A percentile compares a stretch with the other conserved stretches of the same genome.
Evolutionary conservation across 1,140 invertebrate species (phyloP).

Genomic region (Tenebrio molitor): DNA sequence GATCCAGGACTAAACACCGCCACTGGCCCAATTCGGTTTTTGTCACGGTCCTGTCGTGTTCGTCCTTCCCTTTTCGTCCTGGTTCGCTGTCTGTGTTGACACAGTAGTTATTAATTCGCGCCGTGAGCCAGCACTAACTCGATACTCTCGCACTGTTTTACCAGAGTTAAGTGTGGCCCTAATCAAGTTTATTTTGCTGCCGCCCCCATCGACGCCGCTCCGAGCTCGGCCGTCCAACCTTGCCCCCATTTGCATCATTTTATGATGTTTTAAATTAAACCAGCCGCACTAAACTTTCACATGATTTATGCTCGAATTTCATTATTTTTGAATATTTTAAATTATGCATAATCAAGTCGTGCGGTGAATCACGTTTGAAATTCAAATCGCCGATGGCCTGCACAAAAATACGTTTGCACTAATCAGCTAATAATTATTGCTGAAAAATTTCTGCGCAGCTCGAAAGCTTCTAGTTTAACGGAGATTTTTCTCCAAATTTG

Average conservation of each 20-base stretch:
- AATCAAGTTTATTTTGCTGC: constrained; percentile 52
- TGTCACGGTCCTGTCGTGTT: neutral
- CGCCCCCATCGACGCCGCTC: neutral
- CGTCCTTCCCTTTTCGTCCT: neutral
- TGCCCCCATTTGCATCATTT: constrained; percentile 30
- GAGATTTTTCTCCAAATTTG: too few relatives aligned
- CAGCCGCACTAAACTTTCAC: constrained; percentile 29
- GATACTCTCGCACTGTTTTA: constrained; percentile 50
- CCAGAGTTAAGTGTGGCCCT: constrained; percentile 51
- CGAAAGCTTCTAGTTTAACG: too few relatives aligned
- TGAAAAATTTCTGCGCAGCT: too few relatives aligned
- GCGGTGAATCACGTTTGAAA: neutral
- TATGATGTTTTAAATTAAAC: constrained; percentile 25
- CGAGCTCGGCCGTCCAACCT: neutral
- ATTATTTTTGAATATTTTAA: constrained; percentile 34
- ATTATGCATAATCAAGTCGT: constrained; percentile 15
- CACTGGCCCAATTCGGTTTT: constrained; percentile 11
- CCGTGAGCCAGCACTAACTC: constrained; percentile 50
- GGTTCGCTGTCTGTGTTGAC: constrained; percentile 36
- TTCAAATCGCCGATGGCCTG: too few relatives aligned
- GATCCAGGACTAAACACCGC: constrained; percentile 26
- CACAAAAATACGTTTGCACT: too few relatives aligned
- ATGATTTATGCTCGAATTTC: constrained; percentile 20
- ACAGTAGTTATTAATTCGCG: constrained; percentile 45
- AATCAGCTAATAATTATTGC: too few relatives aligned